Evolutionary conservation across 1,140 invertebrate species (phyloP).

Genomic region (Scaptomyza montana): DNA sequence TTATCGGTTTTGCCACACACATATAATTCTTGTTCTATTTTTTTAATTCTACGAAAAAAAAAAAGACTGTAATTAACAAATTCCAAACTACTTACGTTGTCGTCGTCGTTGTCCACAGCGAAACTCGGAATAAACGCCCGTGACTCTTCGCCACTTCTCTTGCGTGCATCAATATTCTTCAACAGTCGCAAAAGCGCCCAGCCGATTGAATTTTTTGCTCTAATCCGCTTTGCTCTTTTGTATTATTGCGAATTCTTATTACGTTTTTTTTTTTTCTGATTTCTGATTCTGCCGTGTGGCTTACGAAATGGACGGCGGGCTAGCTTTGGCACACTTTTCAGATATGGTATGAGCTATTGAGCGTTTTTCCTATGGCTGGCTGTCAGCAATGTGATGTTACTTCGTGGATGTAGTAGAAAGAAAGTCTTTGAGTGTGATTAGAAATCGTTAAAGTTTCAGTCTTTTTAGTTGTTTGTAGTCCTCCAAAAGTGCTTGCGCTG

Average conservation of each 20-base stretch:
- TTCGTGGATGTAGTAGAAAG: constrained; percentile 64
- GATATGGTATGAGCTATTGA: constrained; percentile 18
- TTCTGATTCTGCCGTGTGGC: constrained; percentile 31
- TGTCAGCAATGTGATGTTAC: constrained; percentile 46
- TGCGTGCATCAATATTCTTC: constrained; percentile 54
- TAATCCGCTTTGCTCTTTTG: constrained; percentile 34
- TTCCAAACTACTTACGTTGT: constrained; percentile 73
- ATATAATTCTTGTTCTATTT: constrained; percentile 15
- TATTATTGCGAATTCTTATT: constrained; percentile 39
- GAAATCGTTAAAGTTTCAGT: constrained; percentile 72
- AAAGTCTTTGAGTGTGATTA: constrained; percentile 73
- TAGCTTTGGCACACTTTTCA: constrained; percentile 57
- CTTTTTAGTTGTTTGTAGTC: constrained; percentile 65
- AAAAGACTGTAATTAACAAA: constrained; percentile 54
- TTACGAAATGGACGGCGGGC: constrained; percentile 53
- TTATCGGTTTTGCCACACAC: constrained; percentile 32
- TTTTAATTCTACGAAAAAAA: background rate
- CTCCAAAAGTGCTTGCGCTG: constrained; percentile 48
- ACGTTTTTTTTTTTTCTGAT: constrained; percentile 33
- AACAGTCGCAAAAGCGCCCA: constrained; percentile 33
- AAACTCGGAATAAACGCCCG: constrained; percentile 63
- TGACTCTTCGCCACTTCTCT: constrained; percentile 41
- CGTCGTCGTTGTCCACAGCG: constrained; percentile 77
- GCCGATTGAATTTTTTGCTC: constrained; percentile 28
- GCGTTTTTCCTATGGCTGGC: constrained; percentile 42